A percentile compares a stretch with the other conserved stretches of the same genome.
Conservation (phyloP, 2,113 vertebrate species). For the Falco punctatus region DNA sequence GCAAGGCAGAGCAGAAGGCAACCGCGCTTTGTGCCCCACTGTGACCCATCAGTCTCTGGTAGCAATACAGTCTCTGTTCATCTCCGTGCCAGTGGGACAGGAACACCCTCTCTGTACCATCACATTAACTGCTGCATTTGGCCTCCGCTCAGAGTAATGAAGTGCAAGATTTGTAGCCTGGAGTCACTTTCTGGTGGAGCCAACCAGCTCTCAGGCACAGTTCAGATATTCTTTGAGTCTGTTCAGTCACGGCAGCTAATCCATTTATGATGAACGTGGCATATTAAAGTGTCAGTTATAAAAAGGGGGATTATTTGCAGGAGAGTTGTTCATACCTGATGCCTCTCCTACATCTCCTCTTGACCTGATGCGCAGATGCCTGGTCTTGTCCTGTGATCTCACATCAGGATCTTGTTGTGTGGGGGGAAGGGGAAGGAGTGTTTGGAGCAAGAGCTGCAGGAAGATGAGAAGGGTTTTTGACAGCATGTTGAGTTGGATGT, state of each 20-base stretch:
- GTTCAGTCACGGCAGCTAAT: background rate
- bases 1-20: background rate
- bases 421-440: conserved; percentile 36
- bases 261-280: background rate
- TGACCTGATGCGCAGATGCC: conserved; percentile 47
- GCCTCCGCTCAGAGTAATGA: background rate
- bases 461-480: conserved; percentile 68
- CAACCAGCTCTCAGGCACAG: background rate
- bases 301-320: background rate
- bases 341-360: conserved; percentile 66
- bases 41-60: background rate
- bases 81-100: background rate
- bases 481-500: conserved; percentile 63
- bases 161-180: background rate
- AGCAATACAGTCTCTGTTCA: background rate
- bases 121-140: background rate
- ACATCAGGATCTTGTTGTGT: conserved; percentile 56
- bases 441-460: conserved; percentile 65
- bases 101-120: background rate
- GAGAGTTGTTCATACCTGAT: conserved; percentile 46
- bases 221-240: background rate
- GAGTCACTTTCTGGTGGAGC: background rate
- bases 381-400: conserved; percentile 58
- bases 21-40: background rate
- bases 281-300: background rate